Base-by-base conservation (phyloP, 2,797 vertebrate species). In the Meda fulgida region DNA sequence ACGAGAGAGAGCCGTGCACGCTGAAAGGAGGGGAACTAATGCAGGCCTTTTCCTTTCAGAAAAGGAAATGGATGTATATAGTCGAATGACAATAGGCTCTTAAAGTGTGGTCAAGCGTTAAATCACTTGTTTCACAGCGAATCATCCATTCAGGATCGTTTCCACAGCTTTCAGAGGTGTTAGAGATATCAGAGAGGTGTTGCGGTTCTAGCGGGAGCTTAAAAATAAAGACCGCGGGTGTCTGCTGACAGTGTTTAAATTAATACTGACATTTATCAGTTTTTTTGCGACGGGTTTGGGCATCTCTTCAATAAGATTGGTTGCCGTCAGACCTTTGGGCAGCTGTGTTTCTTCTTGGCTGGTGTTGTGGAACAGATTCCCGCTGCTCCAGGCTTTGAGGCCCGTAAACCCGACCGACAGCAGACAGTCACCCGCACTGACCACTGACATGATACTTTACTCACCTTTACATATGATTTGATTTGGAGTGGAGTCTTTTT, bases 331-430 rank as follows among this genome's bases (percentile, higher is more conserved):
- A 84, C 55, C 53, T 80, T 85, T 84, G 81, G 85, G 60, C 58
- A 18, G 80, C 81, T 48, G 60, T 76, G 88, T 87, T 89, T 81
- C 88, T 89, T 66, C 73, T 83, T 89, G 88, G 91, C 89, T 31
- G 84, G 89, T 78, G 67, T 78, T 78, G 85, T 81, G 89, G 86
- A 55, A 53, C 55, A 51, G 81, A 87, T 75, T 85, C 87, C 86
- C 58, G 72, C 91, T 66, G 87, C 26, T 84, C 69, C 31, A 84
- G 84, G 87, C 75, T 83, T 67, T 31, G 53, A 87, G 88, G 92
- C 86, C 80, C 72, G 43, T 85, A 88, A 48, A 91, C 92, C 91
- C 91, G 90, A 86, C 87, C 86, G 87, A 88, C 89, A 89, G 92
- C 89, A 67, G 19, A 80, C 86, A 91, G 90, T 89, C 88, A 43